Evolutionary conservation across 1,140 invertebrate species (phyloP).

Genomic region (Camponotus pennsylvanicus): DNA sequence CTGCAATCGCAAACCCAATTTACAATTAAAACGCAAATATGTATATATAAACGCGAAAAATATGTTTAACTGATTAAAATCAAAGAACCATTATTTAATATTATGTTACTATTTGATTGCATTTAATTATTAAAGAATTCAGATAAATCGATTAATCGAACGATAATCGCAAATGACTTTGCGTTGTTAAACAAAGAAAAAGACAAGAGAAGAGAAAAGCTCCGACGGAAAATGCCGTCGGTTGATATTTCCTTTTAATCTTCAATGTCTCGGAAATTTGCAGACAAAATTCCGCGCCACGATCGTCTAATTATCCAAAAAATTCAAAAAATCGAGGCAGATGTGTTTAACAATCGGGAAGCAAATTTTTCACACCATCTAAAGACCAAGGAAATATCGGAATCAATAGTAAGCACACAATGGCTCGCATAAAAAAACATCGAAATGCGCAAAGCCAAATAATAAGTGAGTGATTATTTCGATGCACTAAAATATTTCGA

Average conservation of each 20-base stretch:
- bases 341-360: background rate
- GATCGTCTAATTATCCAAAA: conserved; percentile 9
- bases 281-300: conserved; percentile 66
- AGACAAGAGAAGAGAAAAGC: conserved; percentile 13
- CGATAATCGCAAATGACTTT: conserved; percentile 14
- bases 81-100: background rate
- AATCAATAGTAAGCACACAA: conserved; percentile 64
- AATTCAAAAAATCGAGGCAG: background rate
- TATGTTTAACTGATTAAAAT: background rate
- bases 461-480: conserved; percentile 63
- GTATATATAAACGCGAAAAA: background rate
- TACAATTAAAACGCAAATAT: background rate
- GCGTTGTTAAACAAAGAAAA: conserved; percentile 40
- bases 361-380: background rate
- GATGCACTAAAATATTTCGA: background rate
- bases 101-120: background rate
- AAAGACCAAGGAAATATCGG: background rate
- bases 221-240: conserved; percentile 9
- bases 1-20: background rate
- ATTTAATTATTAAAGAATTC: background rate
- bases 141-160: conserved; percentile 34
- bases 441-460: conserved; percentile 20
- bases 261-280: conserved; percentile 55
- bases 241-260: conserved; percentile 36
- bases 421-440: conserved; percentile 58